A percentile compares a stretch with the other conserved stretches of the same genome.
Conservation (phyloP, 2,113 vertebrate species). For the Syngnathoides biaculeatus region DNA sequence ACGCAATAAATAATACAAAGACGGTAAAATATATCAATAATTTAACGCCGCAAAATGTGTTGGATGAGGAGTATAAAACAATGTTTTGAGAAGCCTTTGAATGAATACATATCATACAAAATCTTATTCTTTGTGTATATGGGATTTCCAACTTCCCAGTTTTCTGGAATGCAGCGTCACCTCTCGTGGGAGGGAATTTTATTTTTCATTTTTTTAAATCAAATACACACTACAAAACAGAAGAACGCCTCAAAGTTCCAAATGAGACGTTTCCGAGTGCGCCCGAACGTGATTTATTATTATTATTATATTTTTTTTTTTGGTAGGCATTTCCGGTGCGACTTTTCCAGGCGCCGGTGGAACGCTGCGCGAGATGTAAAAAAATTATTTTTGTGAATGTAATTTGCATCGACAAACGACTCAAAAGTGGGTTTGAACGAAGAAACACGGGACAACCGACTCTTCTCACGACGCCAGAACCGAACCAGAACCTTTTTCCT, state of each 20-base stretch:
- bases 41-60: no score
- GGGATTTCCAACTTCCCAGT: not conserved
- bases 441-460: not conserved
- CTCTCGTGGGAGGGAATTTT: no score
- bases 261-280: not conserved
- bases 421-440: not conserved
- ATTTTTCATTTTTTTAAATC: not conserved
- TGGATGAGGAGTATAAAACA: no score
- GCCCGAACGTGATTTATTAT: not conserved
- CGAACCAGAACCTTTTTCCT: slow-evolving; percentile 51
- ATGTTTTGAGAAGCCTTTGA: not conserved
- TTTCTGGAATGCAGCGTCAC: not conserved
- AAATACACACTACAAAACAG: not conserved
- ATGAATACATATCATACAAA: not conserved
- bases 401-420: slow-evolving; percentile 51
- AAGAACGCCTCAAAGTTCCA: not conserved
- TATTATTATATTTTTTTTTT: no score
- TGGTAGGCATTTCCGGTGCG: not conserved
- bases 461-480: not conserved
- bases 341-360: slow-evolving; percentile 23
- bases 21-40: no score
- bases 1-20: no score
- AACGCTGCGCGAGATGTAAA: slow-evolving; percentile 62
- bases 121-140: not conserved
- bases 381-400: slow-evolving; percentile 70